phyloP scores from a whole-genome alignment of 2,113 vertebrate species.

The Ptilonorhynchus violaceus region DNA sequence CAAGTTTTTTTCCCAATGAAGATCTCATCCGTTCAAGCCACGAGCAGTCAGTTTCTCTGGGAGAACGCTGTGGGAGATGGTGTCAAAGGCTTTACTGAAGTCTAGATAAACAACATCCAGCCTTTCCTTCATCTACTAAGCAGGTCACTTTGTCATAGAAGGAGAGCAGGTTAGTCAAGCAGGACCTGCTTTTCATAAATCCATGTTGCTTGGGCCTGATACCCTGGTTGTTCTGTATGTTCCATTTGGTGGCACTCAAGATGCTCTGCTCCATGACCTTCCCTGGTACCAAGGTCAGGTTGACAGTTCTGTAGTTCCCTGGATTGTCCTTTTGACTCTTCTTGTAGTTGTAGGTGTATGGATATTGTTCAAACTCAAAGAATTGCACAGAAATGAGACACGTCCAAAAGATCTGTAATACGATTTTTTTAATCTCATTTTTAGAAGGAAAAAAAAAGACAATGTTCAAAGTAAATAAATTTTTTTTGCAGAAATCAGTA shows the following conservation, averaged over 20 bases:
- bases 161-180: not conserved
- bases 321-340: not conserved
- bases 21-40: not conserved
- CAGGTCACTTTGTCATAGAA: not conserved
- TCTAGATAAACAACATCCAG: not conserved
- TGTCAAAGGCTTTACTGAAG: not conserved
- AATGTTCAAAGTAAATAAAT: not conserved
- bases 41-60: not conserved
- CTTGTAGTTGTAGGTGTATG: not conserved
- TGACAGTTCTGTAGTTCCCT: not conserved
- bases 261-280: too few species aligned
- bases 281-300: not conserved
- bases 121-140: not conserved
- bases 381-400: not conserved
- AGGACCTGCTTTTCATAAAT: not conserved
- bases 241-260: too few species aligned
- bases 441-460: not conserved
- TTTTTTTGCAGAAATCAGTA: not conserved
- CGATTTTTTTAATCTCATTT: accelerated
- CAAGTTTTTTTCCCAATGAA: not conserved
- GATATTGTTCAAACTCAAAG: not conserved
- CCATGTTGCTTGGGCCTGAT: not conserved
- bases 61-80: not conserved
- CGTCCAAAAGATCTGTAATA: not conserved
- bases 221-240: not conserved